Percentiles rank a stretch among this genome's conserved stretches.
Conservation (phyloP, 92 coral and sea anemone species). For the Porites evermanni region DNA sequence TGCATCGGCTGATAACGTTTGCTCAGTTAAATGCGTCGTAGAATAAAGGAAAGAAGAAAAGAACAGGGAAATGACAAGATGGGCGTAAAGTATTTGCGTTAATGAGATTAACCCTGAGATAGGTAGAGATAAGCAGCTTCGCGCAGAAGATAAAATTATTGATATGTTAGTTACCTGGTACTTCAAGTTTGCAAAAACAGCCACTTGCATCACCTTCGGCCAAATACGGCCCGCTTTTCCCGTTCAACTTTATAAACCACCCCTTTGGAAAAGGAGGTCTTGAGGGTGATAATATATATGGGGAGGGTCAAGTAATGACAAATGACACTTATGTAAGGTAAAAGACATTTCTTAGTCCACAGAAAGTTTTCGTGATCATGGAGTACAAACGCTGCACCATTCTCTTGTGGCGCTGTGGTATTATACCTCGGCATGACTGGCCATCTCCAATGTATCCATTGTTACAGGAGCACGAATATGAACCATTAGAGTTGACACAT, state of each 20-base stretch:
- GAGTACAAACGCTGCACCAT: not conserved
- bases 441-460: conserved; percentile 47
- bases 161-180: no score
- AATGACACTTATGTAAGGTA: not conserved
- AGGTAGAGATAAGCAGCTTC: not conserved
- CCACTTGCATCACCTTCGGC: not conserved
- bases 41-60: not conserved
- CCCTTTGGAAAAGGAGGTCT: no score
- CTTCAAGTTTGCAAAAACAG: not conserved
- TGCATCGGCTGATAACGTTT: not conserved
- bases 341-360: not conserved
- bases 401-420: conserved; percentile 21
- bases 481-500: conserved; percentile 19
- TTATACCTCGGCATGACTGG: conserved; percentile 53
- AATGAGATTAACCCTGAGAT: not conserved
- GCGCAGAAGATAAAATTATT: not conserved
- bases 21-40: no score
- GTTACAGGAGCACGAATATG: conserved; percentile 31
- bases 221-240: no score
- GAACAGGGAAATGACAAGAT: not conserved
- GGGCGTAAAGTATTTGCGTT: not conserved
- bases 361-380: conserved; percentile 9
- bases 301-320: no score
- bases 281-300: no score
- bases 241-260: no score